A percentile compares a stretch with the other conserved stretches of the same genome.
Conservation (phyloP, 2,113 vertebrate species). For the Cottus gobio region DNA sequence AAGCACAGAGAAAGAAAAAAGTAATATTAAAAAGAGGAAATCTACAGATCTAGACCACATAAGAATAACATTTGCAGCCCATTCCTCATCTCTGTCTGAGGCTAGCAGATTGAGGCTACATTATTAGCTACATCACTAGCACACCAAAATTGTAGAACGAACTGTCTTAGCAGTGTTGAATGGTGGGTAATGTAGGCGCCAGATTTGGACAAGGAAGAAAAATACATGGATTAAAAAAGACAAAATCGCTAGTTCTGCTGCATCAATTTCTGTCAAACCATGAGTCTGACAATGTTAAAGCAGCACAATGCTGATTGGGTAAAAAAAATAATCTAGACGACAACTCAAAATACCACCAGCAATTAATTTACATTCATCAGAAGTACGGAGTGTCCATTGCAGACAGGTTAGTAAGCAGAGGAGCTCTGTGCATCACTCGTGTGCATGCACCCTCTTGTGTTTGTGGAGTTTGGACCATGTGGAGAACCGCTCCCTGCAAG, state of each 20-base stretch:
- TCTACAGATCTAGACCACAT: too few relatives aligned
- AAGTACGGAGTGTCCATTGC: neutral
- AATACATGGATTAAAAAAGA: neutral
- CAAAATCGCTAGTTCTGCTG: neutral
- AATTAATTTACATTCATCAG: neutral
- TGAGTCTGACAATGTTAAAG: neutral
- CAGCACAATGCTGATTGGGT: neutral
- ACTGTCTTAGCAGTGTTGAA: neutral
- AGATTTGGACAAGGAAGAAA: neutral
- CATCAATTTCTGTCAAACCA: neutral
- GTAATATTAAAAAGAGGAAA: too few relatives aligned
- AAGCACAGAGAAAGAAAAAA: too few relatives aligned
- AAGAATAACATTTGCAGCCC: neutral
- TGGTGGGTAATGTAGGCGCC: neutral
- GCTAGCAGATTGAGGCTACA: neutral
- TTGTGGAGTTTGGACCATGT: constrained; percentile 51
- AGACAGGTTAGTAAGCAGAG: neutral
- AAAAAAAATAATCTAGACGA: neutral
- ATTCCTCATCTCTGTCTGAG: neutral
- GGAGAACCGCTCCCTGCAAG: constrained; percentile 53
- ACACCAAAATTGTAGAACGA: neutral
- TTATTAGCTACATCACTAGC: neutral
- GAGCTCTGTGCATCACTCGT: neutral
- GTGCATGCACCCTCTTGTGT: constrained; percentile 45
- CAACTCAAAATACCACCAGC: neutral